These are phyloP conservation scores for Panagrolaimus sp. DNA, from an alignment of 1,140 invertebrate species.

Conservation along the genomic window DNA sequence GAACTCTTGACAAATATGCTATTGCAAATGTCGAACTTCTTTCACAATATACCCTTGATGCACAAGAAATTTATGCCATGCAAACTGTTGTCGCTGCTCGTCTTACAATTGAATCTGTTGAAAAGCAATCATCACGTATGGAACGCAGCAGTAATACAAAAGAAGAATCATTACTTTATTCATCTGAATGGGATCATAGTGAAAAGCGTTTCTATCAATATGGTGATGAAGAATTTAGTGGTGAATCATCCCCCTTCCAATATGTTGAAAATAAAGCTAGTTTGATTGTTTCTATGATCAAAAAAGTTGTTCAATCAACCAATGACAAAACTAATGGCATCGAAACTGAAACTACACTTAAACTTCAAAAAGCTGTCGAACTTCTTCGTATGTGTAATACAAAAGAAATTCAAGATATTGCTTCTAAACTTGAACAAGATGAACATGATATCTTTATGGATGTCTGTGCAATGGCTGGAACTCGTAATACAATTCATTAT, in stretches of 20 bases:
- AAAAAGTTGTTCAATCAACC: background rate
- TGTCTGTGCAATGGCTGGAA: conserved; percentile 43
- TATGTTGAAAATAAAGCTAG: conserved; percentile 23
- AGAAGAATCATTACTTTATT: conserved; percentile 40
- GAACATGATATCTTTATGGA: conserved; percentile 33
- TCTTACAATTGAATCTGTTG: background rate
- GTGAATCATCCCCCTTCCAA: conserved; percentile 18
- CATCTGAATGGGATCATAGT: conserved; percentile 30
- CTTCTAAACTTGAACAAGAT: conserved; percentile 24
- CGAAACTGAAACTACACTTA: conserved; percentile 10
- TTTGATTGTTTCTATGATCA: conserved; percentile 6
- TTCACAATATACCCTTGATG: conserved; percentile 23
- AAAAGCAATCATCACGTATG: conserved; percentile 16
- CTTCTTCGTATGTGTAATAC: conserved; percentile 39
- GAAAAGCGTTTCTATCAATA: conserved; percentile 43
- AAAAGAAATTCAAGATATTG: conserved; percentile 39
- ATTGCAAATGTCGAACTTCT: conserved; percentile 19
- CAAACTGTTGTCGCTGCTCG: conserved; percentile 18
- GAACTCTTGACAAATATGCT: conserved; percentile 18
- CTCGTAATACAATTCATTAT: conserved; percentile 35
- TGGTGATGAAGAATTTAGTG: conserved; percentile 33
- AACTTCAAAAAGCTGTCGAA: conserved; percentile 36
- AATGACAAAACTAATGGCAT: conserved; percentile 25
- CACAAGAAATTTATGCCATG: conserved; percentile 14
- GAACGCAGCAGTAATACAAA: background rate